Evolutionary conservation across 2,113 vertebrate species (phyloP).

Genomic region (Tapirus terrestris): DNA sequence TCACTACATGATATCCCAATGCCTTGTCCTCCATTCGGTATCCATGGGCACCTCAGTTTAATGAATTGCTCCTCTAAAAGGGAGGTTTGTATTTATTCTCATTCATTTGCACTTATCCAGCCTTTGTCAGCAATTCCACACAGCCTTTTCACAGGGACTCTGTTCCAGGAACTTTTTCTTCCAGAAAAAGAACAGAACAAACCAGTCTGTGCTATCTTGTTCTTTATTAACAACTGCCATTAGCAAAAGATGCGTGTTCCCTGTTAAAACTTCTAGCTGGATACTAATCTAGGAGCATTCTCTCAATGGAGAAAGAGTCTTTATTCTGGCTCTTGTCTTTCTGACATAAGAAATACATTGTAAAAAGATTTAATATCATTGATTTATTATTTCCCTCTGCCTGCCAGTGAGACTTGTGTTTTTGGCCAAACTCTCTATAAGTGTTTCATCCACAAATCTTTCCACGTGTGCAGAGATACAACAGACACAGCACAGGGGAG

Average conservation of each 20-base stretch:
- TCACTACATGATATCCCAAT: background rate
- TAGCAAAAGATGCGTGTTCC: background rate
- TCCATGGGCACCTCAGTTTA: background rate
- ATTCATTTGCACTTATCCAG: background rate
- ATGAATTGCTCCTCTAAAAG: background rate
- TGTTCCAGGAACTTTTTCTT: background rate
- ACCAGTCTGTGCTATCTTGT: background rate
- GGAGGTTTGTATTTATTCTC: background rate
- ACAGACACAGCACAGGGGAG: background rate
- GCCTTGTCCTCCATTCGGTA: background rate
- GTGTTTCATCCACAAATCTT: conserved; percentile 37
- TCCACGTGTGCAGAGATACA: background rate
- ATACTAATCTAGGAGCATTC: background rate
- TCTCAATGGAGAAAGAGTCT: background rate
- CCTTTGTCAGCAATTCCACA: background rate
- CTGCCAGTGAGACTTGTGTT: background rate
- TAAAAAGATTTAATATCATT: conserved; percentile 28
- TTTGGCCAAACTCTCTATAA: background rate
- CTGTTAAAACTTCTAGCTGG: background rate
- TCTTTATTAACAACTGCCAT: conserved; percentile 16
- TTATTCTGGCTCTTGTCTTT: background rate
- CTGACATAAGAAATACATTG: conserved; percentile 26
- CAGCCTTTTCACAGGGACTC: background rate
- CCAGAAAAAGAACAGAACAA: conserved; percentile 42
- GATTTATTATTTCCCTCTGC: conserved; percentile 53